phyloP scores from a whole-genome alignment of 1,140 invertebrate species.

The Aphaenogaster rudis region DNA sequence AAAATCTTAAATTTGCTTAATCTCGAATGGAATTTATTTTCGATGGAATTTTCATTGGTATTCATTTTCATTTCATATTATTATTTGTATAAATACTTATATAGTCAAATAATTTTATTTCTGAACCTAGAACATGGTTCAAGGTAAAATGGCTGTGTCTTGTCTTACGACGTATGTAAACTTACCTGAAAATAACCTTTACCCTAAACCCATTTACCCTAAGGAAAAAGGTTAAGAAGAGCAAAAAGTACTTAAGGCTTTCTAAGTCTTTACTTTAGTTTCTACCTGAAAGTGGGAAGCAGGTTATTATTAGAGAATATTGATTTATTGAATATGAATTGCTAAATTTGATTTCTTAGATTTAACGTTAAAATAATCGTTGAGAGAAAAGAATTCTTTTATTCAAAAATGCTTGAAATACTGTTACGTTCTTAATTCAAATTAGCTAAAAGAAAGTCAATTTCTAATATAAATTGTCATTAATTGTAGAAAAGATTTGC shows the following conservation, averaged over 20 bases:
- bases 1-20: slow-evolving; percentile 5
- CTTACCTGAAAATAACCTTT: slow-evolving; percentile 19
- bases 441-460: not conserved
- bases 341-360: not conserved
- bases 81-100: not conserved
- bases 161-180: not conserved
- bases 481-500: not conserved
- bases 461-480: not conserved
- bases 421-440: not conserved
- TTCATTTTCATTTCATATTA: not conserved
- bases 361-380: not conserved
- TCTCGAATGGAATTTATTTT: not conserved
- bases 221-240: slow-evolving; percentile 2
- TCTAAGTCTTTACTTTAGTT: not conserved
- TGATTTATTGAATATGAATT: slow-evolving; percentile 26
- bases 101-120: not conserved
- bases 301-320: slow-evolving; percentile 1
- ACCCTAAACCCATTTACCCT: not conserved
- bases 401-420: not conserved
- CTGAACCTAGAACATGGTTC: not conserved
- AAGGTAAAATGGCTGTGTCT: not conserved
- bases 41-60: not conserved
- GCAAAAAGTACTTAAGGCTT: not conserved
- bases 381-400: not conserved
- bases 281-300: not conserved